phyloP scores from a whole-genome alignment of 2,113 vertebrate species.

The Pachypanchax playfairii region DNA sequence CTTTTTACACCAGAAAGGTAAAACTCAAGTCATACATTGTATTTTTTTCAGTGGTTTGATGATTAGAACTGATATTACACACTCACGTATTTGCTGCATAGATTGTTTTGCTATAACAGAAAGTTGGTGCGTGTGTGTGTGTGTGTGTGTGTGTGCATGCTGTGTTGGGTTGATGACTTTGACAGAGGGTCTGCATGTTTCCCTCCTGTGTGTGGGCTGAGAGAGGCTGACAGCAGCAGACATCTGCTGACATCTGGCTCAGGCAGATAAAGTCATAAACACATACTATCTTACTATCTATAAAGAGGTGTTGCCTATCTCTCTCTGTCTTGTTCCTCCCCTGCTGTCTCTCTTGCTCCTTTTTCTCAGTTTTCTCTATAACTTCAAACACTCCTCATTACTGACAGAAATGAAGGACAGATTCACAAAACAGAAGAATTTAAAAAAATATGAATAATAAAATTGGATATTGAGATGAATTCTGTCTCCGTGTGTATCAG shows the following conservation, averaged over 20 bases:
- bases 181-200: constrained; percentile 11
- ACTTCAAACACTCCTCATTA: constrained; percentile 37
- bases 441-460: not conserved
- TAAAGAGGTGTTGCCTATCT: constrained; percentile 28
- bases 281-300: constrained; percentile 58
- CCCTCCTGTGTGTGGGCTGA: constrained; percentile 44
- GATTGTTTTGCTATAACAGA: constrained; percentile 50
- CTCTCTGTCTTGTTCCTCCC: constrained; percentile 23
- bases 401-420: constrained; percentile 13
- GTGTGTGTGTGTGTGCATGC: constrained; percentile 36
- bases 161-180: constrained; percentile 2
- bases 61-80: constrained; percentile 22
- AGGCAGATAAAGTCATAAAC: constrained; percentile 75
- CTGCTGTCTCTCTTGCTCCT: constrained; percentile 4
- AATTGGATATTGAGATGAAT: not conserved
- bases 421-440: constrained; percentile 15
- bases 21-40: constrained; percentile 5
- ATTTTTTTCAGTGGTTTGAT: constrained; percentile 7
- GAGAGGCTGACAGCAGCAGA: constrained; percentile 55
- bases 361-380: constrained; percentile 24
- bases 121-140: constrained; percentile 55
- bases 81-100: constrained; percentile 33
- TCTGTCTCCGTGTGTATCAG: not conserved
- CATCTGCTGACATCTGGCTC: constrained; percentile 73
- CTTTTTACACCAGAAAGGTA: constrained; percentile 8